Conservation (phyloP, 2,888 invertebrate species). For the Hirtodrosophila confusa region DNA sequence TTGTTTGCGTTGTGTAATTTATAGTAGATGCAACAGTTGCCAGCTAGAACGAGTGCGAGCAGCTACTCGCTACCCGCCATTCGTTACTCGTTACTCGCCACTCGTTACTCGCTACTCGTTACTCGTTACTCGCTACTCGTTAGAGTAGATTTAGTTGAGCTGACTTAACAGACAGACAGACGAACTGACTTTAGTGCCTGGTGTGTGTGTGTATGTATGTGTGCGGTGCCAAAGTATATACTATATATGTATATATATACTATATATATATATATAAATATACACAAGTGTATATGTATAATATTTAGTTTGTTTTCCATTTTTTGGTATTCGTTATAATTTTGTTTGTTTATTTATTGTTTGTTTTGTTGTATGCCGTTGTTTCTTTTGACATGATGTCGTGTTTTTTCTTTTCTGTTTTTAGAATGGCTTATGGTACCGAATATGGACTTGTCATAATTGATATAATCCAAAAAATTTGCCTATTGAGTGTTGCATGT, state of each 20-base stretch:
- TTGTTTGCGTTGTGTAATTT: slow-evolving; percentile 27
- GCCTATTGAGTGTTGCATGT: slow-evolving; percentile 94
- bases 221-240: slow-evolving; percentile 36
- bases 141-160: slow-evolving; percentile 19
- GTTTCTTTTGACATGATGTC: slow-evolving; percentile 56
- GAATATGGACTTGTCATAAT: slow-evolving; percentile 97
- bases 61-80: slow-evolving; percentile 8
- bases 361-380: slow-evolving; percentile 43
- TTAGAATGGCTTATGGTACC: slow-evolving; percentile 98
- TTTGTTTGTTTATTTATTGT: slow-evolving; percentile 18
- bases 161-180: slow-evolving; percentile 11
- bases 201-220: slow-evolving; percentile 48
- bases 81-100: slow-evolving; percentile 6
- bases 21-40: slow-evolving; percentile 16
- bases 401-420: slow-evolving; percentile 58
- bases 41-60: slow-evolving; percentile 25
- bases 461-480: slow-evolving; percentile 95
- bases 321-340: not conserved
- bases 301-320: slow-evolving; percentile 8
- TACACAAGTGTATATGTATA: not conserved
- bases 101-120: slow-evolving; percentile 1
- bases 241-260: slow-evolving; percentile 11
- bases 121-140: not conserved
- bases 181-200: slow-evolving; percentile 64
- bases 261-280: not conserved